Evolutionary conservation across 2,888 invertebrate species (phyloP).

Genomic region (Heliconius cydno): DNA sequence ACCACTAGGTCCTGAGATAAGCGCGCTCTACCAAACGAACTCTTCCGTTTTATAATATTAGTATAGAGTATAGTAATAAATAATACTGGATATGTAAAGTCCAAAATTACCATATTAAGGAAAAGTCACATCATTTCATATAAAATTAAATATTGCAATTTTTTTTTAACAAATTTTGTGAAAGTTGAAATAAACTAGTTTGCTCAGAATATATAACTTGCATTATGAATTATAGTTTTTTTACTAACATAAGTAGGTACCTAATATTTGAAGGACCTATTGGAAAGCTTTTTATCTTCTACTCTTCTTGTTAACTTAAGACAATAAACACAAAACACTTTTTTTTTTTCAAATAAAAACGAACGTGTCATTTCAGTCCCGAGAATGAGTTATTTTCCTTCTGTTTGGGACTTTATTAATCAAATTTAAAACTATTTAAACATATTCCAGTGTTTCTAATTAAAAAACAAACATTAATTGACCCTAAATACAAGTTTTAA

Average conservation of each 20-base stretch:
- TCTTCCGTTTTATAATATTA: neutral
- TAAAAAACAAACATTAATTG: neutral
- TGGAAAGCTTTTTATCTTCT: too few relatives aligned
- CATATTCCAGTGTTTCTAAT: neutral
- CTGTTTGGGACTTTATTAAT: neutral
- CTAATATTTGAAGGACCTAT: too few relatives aligned
- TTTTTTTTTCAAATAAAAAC: too few relatives aligned
- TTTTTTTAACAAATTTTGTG: neutral
- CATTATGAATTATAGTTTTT: neutral
- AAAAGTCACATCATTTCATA: neutral
- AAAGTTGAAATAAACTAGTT: conserved; percentile 1
- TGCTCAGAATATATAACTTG: neutral
- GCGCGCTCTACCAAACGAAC: neutral
- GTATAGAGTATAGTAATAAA: neutral
- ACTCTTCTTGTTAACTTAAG: too few relatives aligned
- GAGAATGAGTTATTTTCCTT: too few relatives aligned
- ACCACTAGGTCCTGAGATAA: neutral
- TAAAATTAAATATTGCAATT: neutral
- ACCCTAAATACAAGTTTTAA: neutral
- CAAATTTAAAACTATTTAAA: neutral
- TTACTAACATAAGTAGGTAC: neutral
- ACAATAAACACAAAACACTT: too few relatives aligned
- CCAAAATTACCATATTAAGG: conserved; percentile 1
- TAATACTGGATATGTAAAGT: neutral
- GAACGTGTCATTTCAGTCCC: too few relatives aligned